A percentile compares a stretch with the other conserved stretches of the same genome.
Conservation (phyloP, 2,888 invertebrate genomes). For the Crematogaster levior region DNA sequence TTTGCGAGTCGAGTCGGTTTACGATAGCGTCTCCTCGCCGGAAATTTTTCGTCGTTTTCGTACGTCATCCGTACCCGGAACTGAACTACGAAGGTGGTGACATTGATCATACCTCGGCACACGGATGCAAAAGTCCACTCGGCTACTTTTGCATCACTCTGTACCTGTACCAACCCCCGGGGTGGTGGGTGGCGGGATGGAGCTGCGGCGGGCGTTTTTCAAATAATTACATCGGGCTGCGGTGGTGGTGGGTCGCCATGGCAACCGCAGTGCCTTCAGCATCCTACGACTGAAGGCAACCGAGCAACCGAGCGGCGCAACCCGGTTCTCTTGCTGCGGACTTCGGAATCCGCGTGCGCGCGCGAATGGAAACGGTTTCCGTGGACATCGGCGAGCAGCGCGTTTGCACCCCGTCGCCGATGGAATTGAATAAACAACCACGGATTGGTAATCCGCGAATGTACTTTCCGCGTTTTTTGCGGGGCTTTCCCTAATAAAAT, state of each 20-base stretch:
- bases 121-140: conserved; percentile 57
- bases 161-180: conserved; percentile 68
- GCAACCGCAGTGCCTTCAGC: conserved; percentile 84
- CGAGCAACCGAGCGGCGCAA: conserved; percentile 77
- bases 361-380: conserved; percentile 46
- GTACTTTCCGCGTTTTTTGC: conserved; percentile 14
- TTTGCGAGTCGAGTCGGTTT: background rate
- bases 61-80: background rate
- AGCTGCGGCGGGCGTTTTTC: conserved; percentile 85
- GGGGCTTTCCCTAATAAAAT: conserved; percentile 14
- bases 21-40: background rate
- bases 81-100: background rate
- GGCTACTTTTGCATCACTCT: conserved; percentile 72
- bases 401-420: conserved; percentile 37
- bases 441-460: conserved; percentile 55
- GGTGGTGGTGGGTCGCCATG: conserved; percentile 84
- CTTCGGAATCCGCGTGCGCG: conserved; percentile 47
- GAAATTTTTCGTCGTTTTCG: background rate
- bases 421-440: conserved; percentile 46
- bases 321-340: conserved; percentile 65
- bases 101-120: conserved; percentile 21
- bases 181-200: conserved; percentile 68
- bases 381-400: conserved; percentile 59
- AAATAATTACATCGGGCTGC: conserved; percentile 86
- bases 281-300: conserved; percentile 77